These are phyloP conservation scores for Jaculus jaculus DNA, from an alignment of 2,113 vertebrate species.

Conservation along the genomic window DNA sequence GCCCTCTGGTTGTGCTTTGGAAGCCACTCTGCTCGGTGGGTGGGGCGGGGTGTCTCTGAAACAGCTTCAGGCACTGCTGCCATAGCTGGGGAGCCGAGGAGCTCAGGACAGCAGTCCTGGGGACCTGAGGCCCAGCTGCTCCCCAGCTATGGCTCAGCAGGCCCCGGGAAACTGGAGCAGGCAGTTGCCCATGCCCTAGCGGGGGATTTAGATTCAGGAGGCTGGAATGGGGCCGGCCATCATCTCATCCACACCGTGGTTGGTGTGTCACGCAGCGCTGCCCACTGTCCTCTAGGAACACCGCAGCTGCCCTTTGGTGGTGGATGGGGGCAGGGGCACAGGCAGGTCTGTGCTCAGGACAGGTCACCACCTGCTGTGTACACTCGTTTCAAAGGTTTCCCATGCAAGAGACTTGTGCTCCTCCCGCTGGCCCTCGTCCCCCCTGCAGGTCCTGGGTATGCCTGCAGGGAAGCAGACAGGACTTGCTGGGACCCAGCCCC, in stretches of 20 bases:
- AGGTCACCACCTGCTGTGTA: no score
- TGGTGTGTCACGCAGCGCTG: not conserved
- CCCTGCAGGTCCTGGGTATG: not conserved
- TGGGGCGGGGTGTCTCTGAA: not conserved
- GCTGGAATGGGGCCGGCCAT: no score
- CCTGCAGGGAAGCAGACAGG: no score
- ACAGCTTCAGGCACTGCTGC: not conserved
- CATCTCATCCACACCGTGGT: not conserved
- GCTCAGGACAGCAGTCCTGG: no score
- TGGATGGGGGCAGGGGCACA: accelerated
- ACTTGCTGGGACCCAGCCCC: not conserved
- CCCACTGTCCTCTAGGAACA: not conserved
- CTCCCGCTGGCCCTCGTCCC: no score
- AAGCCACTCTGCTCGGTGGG: not conserved
- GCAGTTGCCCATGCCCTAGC: not conserved
- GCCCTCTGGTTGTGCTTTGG: not conserved
- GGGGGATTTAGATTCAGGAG: not conserved
- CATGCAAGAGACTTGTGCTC: no score
- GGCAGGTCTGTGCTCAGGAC: not conserved
- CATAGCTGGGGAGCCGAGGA: no score
- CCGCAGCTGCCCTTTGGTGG: not conserved
- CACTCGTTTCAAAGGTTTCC: no score
- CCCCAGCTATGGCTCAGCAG: not conserved
- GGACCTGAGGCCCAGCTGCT: no score
- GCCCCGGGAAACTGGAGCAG: accelerated